Base-by-base conservation (phyloP, 2,113 vertebrate genomes). In the Nothobranchius furzeri region DNA sequence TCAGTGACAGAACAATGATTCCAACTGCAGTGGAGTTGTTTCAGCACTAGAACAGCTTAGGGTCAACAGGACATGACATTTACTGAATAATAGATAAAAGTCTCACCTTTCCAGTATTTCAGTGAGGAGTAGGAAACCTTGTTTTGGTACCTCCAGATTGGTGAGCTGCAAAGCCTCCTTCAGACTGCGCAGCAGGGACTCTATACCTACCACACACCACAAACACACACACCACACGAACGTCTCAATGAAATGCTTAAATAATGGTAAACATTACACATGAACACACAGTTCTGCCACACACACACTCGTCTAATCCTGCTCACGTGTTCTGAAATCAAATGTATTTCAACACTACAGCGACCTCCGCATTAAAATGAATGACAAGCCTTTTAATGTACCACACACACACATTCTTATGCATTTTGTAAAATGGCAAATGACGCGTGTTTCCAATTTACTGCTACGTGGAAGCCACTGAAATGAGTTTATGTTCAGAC, bases 131-230 rank as follows among this genome's bases (percentile, higher is more conserved):
- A 95, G 86, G 45, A 98, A 88, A 46, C 97, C 97, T 84, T 95
- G 94, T 79, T 93, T 96, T 25, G 95, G 94, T 63, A 97, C 91
- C 57, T 96, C 95, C 14, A 86, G 65, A 42, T 94, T 96, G 85
- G 93, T 94, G 85, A 94, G 65, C 76, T 68, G 89, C 74, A 96
- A 82, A 69, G 89, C 89, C 74, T 80, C 84, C 61, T 91, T 95
- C 43, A 99, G 90, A 87, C 96, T 98, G 74, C 93, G 95, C 84
- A 99, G 84, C 76, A 99, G 77, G 40, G 95, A 93, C 80, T 98
- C 97, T 7, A 98, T 95, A 58, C 96, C 97, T 98, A 56, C 48
- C 12, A 82, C 52, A 79, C 63, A 78, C 24, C 45, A 70, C 43
- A 77, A 48, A 55, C 24, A 68, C 25, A 75, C 13, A 75, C 48